These are phyloP conservation scores for Carabus problematicus DNA, from an alignment of 2,888 invertebrate species.

Conservation along the genomic window DNA sequence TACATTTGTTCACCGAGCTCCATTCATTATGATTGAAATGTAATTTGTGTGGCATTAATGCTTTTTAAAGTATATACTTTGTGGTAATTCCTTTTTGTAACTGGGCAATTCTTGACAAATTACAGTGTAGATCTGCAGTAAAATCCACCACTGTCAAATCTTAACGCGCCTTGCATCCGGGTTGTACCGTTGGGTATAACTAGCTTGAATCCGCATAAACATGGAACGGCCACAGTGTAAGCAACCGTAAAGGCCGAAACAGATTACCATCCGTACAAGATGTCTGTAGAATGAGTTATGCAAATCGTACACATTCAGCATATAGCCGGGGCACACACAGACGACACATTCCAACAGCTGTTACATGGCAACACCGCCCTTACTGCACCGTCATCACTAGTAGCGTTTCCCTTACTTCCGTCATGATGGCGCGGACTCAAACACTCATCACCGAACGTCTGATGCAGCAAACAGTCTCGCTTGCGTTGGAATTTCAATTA, in stretches of 20 bases:
- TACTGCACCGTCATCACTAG: not conserved
- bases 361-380: not conserved
- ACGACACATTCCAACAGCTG: conserved; percentile 9
- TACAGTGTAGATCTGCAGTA: too few relatives aligned
- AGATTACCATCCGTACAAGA: conserved; percentile 16
- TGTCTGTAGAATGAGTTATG: conserved; percentile 27
- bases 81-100: too few relatives aligned
- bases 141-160: too few relatives aligned
- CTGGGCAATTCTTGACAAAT: too few relatives aligned
- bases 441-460: not conserved
- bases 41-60: too few relatives aligned
- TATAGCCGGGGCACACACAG: not conserved
- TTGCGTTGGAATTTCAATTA: conserved; percentile 19
- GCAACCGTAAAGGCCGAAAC: conserved; percentile 11
- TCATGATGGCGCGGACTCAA: not conserved
- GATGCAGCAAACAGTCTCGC: not conserved
- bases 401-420: conserved; percentile 1
- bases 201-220: not conserved
- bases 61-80: too few relatives aligned
- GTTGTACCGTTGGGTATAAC: too few relatives aligned
- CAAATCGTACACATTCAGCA: conserved; percentile 14
- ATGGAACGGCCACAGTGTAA: conserved; percentile 4
- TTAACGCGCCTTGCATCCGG: too few relatives aligned
- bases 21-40: too few relatives aligned
- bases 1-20: too few relatives aligned